Conservation (phyloP, 2,797 vertebrate species). For the Anisognathus igniventris region DNA sequence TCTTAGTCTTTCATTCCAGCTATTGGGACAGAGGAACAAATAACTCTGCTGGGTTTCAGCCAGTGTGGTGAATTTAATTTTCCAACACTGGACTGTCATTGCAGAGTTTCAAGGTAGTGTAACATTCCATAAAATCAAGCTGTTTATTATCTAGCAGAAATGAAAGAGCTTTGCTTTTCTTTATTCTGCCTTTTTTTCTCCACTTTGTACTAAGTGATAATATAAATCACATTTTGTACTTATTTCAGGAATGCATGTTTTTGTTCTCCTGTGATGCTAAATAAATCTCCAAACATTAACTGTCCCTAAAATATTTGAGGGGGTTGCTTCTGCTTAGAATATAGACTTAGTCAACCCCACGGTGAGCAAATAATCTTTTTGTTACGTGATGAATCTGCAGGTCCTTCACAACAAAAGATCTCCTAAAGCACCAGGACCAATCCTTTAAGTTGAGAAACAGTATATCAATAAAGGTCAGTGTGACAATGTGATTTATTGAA, state of each 20-base stretch:
- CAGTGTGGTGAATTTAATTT: neutral
- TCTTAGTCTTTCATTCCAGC: neutral
- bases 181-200: neutral
- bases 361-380: conserved; percentile 57
- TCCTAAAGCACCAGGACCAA: conserved; percentile 64
- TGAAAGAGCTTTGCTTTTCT: neutral
- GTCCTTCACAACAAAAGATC: conserved; percentile 58
- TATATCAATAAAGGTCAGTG: conserved; percentile 74
- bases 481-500: conserved; percentile 74
- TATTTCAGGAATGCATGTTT: neutral
- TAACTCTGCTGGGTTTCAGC: neutral
- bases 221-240: conserved; percentile 5
- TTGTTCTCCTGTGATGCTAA: conserved; percentile 1
- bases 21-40: neutral
- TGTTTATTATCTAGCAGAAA: neutral
- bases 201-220: neutral
- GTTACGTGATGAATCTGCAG: conserved; percentile 40
- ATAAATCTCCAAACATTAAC: conserved; percentile 17
- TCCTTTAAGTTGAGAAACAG: conserved; percentile 57
- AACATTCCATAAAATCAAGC: conserved; percentile 12
- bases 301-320: neutral
- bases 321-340: conserved; percentile 14
- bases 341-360: neutral
- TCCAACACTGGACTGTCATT: neutral
- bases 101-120: neutral